A percentile compares a stretch with the other conserved stretches of the same genome.
Evolutionary conservation across 2,113 vertebrate genomes (phyloP).

Genomic region (Piprites chloris): DNA sequence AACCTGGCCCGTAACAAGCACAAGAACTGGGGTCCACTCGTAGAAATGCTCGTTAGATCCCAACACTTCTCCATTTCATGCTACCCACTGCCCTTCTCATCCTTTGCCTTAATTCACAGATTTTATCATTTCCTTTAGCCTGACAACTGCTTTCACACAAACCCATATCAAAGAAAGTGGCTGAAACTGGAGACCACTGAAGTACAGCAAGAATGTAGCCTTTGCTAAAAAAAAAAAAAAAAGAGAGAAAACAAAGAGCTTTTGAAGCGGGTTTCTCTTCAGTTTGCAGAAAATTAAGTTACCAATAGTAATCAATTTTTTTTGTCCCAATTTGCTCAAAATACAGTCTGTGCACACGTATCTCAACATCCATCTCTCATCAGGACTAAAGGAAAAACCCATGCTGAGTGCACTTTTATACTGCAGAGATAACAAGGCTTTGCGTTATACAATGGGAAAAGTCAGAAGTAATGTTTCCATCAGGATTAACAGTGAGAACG

Average conservation of each 20-base stretch:
- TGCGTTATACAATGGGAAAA: not conserved
- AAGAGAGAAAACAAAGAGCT: not conserved
- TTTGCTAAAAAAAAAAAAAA: conserved; percentile 11
- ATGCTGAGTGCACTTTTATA: not conserved
- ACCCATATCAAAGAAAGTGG: conserved; percentile 33
- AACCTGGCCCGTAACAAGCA: not conserved
- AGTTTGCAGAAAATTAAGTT: conserved; percentile 43
- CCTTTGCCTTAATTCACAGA: not conserved
- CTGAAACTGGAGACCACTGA: conserved; percentile 39
- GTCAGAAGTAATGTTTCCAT: not conserved
- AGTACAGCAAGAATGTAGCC: not conserved
- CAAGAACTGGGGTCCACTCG: not conserved
- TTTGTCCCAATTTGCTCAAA: not conserved
- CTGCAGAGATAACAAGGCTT: conserved; percentile 13
- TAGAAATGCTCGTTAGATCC: not conserved
- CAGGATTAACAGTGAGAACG: not conserved
- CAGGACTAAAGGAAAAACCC: conserved; percentile 16
- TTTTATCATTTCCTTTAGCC: conserved; percentile 48
- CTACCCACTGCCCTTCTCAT: not conserved
- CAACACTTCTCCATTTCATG: not conserved
- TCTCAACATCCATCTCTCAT: not conserved
- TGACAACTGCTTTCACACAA: conserved; percentile 55
- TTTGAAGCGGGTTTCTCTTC: conserved; percentile 56
- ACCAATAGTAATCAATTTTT: conserved; percentile 50
- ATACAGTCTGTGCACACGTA: not conserved